Conservation (phyloP, 2,113 vertebrate genomes). For the Solea solea region DNA sequence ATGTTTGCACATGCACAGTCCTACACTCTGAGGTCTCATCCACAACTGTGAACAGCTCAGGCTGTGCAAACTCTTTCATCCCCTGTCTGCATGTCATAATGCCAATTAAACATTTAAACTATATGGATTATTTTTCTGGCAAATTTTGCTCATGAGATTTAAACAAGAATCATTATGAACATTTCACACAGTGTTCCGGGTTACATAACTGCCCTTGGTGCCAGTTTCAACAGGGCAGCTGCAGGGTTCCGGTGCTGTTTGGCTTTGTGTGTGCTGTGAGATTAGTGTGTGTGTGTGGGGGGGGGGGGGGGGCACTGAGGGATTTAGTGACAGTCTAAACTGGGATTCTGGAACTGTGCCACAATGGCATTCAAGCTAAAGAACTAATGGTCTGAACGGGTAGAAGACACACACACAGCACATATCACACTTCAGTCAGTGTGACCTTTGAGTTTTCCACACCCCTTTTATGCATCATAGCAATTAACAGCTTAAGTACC, state of each 20-base stretch:
- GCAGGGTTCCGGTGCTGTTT: slow-evolving; percentile 32
- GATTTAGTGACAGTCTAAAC: slow-evolving; percentile 77
- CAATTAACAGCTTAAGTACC: neutral
- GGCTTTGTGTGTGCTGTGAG: neutral
- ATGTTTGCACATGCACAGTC: too few relatives aligned
- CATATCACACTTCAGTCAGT: slow-evolving; percentile 33
- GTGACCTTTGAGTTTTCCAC: slow-evolving; percentile 31
- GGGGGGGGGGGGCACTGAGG: neutral
- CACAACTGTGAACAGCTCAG: too few relatives aligned
- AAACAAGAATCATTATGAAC: slow-evolving; percentile 21
- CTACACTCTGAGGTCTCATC: too few relatives aligned
- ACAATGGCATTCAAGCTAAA: slow-evolving; percentile 34
- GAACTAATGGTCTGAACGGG: slow-evolving; percentile 44
- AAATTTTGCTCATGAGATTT: neutral
- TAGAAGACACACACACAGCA: slow-evolving; percentile 40
- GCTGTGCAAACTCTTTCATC: too few relatives aligned
- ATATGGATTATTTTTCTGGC: neutral
- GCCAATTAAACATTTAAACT: neutral
- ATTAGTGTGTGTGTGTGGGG: slow-evolving; percentile 5
- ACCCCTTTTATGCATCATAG: too few relatives aligned
- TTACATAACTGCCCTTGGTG: slow-evolving; percentile 76
- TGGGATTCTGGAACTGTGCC: slow-evolving; percentile 66
- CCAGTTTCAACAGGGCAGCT: slow-evolving; percentile 58
- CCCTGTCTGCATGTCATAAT: too few relatives aligned
- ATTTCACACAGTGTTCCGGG: slow-evolving; percentile 36